A percentile compares a stretch with the other conserved stretches of the same genome.
phyloP scores from a whole-genome alignment of 2,888 invertebrate genomes.

The Acleris sparsana region DNA sequence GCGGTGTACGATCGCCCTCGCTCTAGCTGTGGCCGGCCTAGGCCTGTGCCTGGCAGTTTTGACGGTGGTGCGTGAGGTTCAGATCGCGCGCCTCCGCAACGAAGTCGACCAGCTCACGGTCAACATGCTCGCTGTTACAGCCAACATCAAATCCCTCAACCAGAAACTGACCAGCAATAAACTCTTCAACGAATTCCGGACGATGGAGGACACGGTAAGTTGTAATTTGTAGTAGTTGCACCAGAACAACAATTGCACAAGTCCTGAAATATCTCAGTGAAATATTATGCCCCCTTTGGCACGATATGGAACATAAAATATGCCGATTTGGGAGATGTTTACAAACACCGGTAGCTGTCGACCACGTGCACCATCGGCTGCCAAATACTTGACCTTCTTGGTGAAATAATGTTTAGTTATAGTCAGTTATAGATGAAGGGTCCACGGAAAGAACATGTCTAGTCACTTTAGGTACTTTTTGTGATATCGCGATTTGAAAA shows the following conservation, averaged over 20 bases:
- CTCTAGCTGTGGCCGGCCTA: conserved; percentile 54
- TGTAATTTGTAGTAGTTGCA: neutral
- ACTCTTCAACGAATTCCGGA: conserved; percentile 67
- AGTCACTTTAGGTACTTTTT: too few relatives aligned
- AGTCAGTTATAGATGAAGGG: too few relatives aligned
- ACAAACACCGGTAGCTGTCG: conserved; percentile 24
- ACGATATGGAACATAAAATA: conserved; percentile 17
- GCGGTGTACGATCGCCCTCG: conserved; percentile 54
- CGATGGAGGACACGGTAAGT: conserved; percentile 74
- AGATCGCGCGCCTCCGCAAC: conserved; percentile 60
- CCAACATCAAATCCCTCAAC: conserved; percentile 65
- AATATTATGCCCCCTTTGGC: conserved; percentile 25
- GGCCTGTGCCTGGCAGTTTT: conserved; percentile 64
- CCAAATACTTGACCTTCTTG: conserved; percentile 21
- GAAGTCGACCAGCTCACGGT: conserved; percentile 72
- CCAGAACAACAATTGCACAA: conserved; percentile 8
- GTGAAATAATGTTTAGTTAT: neutral
- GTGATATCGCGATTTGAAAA: too few relatives aligned
- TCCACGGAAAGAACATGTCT: too few relatives aligned
- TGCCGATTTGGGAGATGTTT: conserved; percentile 30
- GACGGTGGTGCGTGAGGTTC: conserved; percentile 67
- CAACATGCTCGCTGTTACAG: conserved; percentile 66
- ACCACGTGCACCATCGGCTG: conserved; percentile 16
- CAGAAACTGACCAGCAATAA: conserved; percentile 67
- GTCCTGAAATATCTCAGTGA: conserved; percentile 18